These are phyloP conservation scores for Eupelmus urozonus DNA, from an alignment of 2,888 invertebrate species.

Conservation along the genomic window DNA sequence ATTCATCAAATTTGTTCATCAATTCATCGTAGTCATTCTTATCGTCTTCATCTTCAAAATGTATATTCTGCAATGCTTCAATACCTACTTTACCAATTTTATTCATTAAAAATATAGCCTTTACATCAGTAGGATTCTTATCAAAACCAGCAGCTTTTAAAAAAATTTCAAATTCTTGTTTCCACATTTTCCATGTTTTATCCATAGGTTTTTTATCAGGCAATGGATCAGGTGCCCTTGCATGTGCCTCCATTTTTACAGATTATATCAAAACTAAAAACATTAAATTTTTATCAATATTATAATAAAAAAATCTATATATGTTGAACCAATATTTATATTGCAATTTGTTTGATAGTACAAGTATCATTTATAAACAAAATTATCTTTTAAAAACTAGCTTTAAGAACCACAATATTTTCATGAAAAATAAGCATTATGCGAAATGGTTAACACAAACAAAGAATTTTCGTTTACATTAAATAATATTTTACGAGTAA, in stretches of 20 bases:
- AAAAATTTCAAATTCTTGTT: conserved; percentile 55
- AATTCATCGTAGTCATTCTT: conserved; percentile 46
- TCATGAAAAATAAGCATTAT: too few relatives aligned
- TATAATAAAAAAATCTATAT: too few relatives aligned
- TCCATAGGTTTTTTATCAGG: conserved; percentile 50
- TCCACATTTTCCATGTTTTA: conserved; percentile 59
- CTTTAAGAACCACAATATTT: too few relatives aligned
- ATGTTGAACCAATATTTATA: too few relatives aligned
- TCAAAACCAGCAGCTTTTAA: conserved; percentile 51
- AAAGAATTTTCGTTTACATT: too few relatives aligned
- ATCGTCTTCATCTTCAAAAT: conserved; percentile 48
- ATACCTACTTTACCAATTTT: conserved; percentile 56
- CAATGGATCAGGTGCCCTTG: conserved; percentile 53
- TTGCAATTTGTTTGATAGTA: too few relatives aligned
- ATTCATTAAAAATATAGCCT: conserved; percentile 52
- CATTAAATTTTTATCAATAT: not conserved
- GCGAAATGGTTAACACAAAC: too few relatives aligned
- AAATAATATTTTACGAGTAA: too few relatives aligned
- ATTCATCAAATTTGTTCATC: conserved; percentile 55
- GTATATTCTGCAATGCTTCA: conserved; percentile 50
- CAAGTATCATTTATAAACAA: too few relatives aligned
- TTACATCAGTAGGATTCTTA: conserved; percentile 39
- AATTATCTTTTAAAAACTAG: too few relatives aligned
- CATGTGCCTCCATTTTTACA: conserved; percentile 51
- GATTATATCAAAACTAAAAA: not conserved